Evolutionary conservation across 2,888 invertebrate species (phyloP).

Genomic region (Timema cristinae): DNA sequence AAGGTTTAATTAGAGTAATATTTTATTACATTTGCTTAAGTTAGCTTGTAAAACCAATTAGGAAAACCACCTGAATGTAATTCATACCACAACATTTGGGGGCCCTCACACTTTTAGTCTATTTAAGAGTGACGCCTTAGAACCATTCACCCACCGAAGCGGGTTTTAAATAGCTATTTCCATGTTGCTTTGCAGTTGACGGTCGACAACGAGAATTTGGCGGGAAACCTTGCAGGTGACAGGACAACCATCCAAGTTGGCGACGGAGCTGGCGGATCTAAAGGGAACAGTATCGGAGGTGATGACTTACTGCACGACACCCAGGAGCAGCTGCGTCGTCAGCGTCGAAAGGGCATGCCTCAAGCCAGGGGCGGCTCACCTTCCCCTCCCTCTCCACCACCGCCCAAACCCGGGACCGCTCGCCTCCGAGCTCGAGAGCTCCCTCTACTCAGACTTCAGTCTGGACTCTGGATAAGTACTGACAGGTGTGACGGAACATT

Average conservation of each 20-base stretch:
- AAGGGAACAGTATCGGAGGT: conserved; percentile 84
- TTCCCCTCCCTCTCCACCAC: conserved; percentile 50
- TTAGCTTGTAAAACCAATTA: no score
- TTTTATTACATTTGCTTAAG: no score
- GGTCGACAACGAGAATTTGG: conserved; percentile 82
- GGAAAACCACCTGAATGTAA: no score
- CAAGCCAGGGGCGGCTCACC: conserved; percentile 59
- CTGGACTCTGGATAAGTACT: conserved; percentile 69
- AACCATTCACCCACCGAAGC: background rate
- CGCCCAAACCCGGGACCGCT: conserved; percentile 62
- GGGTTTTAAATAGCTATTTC: conserved; percentile 4
- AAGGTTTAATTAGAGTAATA: no score
- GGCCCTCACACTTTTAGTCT: no score
- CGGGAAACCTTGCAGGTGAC: conserved; percentile 80
- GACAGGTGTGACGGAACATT: conserved; percentile 38
- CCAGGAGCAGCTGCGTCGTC: conserved; percentile 77
- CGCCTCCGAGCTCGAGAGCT: conserved; percentile 84
- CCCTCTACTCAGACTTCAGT: conserved; percentile 77
- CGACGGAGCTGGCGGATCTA: conserved; percentile 83
- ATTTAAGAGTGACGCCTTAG: no score
- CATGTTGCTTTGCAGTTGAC: conserved; percentile 54
- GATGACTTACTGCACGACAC: conserved; percentile 79
- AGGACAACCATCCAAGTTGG: conserved; percentile 87
- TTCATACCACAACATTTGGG: no score
- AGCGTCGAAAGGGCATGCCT: conserved; percentile 69